phyloP scores from a whole-genome alignment of 1,140 invertebrate genomes.

The Drosophila saltans region DNA sequence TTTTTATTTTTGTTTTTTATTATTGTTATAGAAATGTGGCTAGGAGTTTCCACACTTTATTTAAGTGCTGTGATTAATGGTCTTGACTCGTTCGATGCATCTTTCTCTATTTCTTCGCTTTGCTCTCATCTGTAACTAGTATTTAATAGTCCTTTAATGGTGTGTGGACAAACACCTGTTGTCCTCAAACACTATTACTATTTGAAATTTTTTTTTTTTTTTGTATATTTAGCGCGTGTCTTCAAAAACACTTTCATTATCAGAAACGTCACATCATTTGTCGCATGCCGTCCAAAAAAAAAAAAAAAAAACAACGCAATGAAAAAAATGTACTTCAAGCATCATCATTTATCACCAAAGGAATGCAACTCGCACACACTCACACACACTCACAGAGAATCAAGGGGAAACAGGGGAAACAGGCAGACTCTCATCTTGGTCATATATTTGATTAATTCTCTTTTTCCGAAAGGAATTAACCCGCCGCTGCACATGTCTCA shows the following conservation, averaged over 20 bases:
- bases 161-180: constrained; percentile 75
- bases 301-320: constrained; percentile 39
- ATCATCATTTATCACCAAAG: constrained; percentile 80
- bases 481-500: constrained; percentile 68
- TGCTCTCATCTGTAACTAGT: constrained; percentile 51
- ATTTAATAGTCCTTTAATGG: constrained; percentile 80
- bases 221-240: constrained; percentile 46
- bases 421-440: constrained; percentile 35
- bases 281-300: constrained; percentile 63
- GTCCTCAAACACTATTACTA: constrained; percentile 33
- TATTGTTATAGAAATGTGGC: not conserved
- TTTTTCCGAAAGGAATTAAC: constrained; percentile 83
- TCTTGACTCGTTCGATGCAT: constrained; percentile 19
- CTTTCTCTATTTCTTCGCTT: constrained; percentile 20
- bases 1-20: constrained; percentile 29
- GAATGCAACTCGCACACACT: constrained; percentile 55
- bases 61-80: constrained; percentile 72
- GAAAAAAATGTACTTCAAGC: constrained; percentile 37
- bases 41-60: constrained; percentile 55
- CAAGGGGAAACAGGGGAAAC: constrained; percentile 14
- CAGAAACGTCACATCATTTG: constrained; percentile 82
- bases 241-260: constrained; percentile 77
- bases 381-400: constrained; percentile 21
- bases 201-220: not conserved
- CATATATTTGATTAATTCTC: constrained; percentile 81